Percentiles rank a stretch among this genome's conserved stretches.
Evolutionary conservation across 2,113 vertebrate species (phyloP).

Genomic region (Oreamnos americanus): DNA sequence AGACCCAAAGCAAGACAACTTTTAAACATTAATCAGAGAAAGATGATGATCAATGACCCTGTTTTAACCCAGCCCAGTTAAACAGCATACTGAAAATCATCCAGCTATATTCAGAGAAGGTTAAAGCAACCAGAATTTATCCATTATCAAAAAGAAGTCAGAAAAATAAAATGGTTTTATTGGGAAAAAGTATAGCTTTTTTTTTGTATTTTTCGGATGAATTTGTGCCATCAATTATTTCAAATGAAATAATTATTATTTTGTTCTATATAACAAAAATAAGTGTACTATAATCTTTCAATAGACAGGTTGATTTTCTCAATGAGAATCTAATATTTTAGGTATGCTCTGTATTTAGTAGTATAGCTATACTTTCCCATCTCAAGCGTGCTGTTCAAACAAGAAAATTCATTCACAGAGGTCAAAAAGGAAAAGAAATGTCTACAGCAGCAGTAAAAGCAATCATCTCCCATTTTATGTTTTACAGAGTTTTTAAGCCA

Average conservation of each 20-base stretch:
- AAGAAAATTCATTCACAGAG: neutral
- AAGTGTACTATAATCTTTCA: neutral
- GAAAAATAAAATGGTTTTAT: neutral
- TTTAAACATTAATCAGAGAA: slow-evolving; percentile 36
- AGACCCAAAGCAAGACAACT: neutral
- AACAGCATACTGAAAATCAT: neutral
- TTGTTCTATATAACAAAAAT: neutral
- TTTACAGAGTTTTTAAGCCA: neutral
- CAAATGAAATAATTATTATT: neutral
- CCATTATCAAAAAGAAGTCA: neutral
- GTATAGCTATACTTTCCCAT: neutral
- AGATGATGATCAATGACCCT: neutral
- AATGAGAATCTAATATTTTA: neutral
- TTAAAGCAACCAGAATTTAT: neutral
- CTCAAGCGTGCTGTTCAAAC: neutral
- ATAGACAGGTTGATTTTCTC: neutral
- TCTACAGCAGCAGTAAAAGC: neutral
- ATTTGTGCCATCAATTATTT: neutral
- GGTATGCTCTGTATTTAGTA: neutral
- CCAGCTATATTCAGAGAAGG: neutral
- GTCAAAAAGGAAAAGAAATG: neutral
- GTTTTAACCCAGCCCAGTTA: neutral
- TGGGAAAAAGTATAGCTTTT: neutral
- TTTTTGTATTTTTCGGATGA: neutral
- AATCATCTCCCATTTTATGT: neutral